Evolutionary conservation across 2,888 invertebrate species (phyloP), one percentile per base, ranked within the genome.

Genomic region (Amiota mariae): DNA sequence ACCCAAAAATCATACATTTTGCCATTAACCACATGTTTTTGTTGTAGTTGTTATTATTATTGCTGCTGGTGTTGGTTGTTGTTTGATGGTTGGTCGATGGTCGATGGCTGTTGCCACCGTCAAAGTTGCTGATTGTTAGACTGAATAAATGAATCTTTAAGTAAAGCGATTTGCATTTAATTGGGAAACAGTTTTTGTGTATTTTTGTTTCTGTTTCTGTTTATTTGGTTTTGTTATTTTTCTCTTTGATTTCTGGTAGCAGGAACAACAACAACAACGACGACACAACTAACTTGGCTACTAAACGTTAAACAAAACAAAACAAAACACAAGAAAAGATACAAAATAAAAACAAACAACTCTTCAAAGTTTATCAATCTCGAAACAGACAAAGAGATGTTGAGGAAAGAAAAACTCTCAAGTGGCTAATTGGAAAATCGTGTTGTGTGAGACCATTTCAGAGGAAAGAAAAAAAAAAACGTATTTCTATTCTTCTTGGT

Each of bases 91-190:
- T 36, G 36, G 36, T 36, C 36, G 36, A 36, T 36, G 36, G 36
- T 4, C 36, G 36, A 36, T 36, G 36, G 8, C 36, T 36, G 36
- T 36, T 36, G 36, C 36, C 36, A 36, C 36, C 36, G 36, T 36
- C 36, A 36, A 36, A 36, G 36, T 11, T 13, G 63, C 36, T 18
- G 63, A 68, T 68, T 68, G 67, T 20, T 36, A 13, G 24, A 68
- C 51, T 68, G 67, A 54, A 68, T 68, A 68, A 68, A 68, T 68
- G 51, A 49, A 68, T 68, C 8, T 49, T 20, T 51, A 68, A 68
- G 67, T 15, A 46, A 20, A 59, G 12, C 8, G n/a, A 46, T 24
- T 36, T 46, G 46, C 63, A 63, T 63, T 63, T 63, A 63, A 63
- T 63, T 63, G 59, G 59, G 18, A 11, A 63, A 63, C 24, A n/a